A percentile compares a stretch with the other conserved stretches of the same genome.
Conservation (phyloP, 1,140 invertebrate species). For the Spodoptera litura region DNA sequence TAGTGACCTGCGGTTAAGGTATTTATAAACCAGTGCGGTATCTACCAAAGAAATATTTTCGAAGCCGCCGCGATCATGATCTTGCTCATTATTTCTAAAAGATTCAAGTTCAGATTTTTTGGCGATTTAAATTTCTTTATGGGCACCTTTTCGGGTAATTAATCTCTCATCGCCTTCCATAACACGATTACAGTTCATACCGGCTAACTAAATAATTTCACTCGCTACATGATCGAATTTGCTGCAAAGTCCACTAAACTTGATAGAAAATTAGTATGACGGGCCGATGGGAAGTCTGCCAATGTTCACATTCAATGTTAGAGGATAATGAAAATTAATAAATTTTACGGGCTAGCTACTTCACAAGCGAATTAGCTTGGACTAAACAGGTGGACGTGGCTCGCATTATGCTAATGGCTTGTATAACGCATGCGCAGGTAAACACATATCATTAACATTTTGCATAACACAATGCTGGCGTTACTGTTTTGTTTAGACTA, state of each 20-base stretch:
- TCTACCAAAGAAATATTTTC: too few species aligned
- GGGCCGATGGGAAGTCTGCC: conserved; percentile 8
- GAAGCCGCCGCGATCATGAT: too few species aligned
- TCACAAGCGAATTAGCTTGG: conserved; percentile 49
- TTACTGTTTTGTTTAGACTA: conserved; percentile 14
- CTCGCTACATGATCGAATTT: neutral
- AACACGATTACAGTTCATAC: neutral
- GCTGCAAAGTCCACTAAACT: conserved; percentile 22
- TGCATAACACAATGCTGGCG: conserved; percentile 38
- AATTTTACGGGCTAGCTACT: conserved; percentile 38
- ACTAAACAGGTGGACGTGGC: conserved; percentile 48
- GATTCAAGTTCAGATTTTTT: too few species aligned
- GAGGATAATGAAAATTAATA: conserved; percentile 39
- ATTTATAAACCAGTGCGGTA: too few species aligned
- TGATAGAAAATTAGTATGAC: conserved; percentile 40
- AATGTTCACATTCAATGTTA: conserved; percentile 15
- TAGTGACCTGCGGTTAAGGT: too few species aligned
- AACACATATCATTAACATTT: conserved; percentile 41
- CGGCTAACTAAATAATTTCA: conserved; percentile 22
- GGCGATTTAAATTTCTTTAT: too few species aligned
- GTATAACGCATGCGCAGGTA: conserved; percentile 50
- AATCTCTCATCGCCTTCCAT: neutral
- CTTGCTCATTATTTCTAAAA: too few species aligned
- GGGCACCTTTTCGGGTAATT: too few species aligned
- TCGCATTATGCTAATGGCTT: conserved; percentile 54